Evolutionary conservation across 2,888 invertebrate species (phyloP), one percentile per base, ranked within the genome.

Genomic region (Cryptocephalus primarius): DNA sequence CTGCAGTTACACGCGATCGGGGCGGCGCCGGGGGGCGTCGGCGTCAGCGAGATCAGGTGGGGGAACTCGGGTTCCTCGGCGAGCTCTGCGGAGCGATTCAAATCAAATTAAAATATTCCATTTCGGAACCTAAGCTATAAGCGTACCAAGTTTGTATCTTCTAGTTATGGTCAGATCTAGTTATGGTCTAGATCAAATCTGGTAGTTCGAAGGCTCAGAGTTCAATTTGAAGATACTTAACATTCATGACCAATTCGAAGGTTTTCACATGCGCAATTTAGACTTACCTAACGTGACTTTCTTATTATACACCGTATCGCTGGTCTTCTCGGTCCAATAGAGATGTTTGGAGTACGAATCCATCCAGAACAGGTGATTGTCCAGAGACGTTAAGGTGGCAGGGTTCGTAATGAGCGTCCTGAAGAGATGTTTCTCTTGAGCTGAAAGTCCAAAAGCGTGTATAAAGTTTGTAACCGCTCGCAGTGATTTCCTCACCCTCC

Each of bases 291-390:
- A 55, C 8, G 61, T 60, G 8, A 72, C 60, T 48, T 62, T 67
- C 48, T 71, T 72, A 13, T 63, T 65, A 44, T 61, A 65, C 32
- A 45, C 68, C 49, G 43, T 50, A 1, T 61, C 63, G 43, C 65
- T 55, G 46, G 70, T 71, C 53, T 77, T 79, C 55, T 75, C 69
- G 1, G 76, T 71, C 79, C 79, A 87, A 62, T 75, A 80, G 6
- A 88, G 60, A 3, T 73, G 65, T 3, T 72, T 64, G 0, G 80
- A 78, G 13, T 72, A 68, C 11, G 73, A 60, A 55, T 77, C 75
- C 0, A 80, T 78, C 87, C 88, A 88, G 62, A 85, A 85, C 12
- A 87, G 63, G 57, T 80, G 77, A 9, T 75, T 71, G n/a, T 77
- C 77, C 0, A 83, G 70, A 2, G 80, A 62, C 0, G 82, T 75